Evolutionary conservation across 2,113 vertebrate species (phyloP), one percentile per base, ranked within the genome.

Genomic region (Paracanthobrama guichenoti): DNA sequence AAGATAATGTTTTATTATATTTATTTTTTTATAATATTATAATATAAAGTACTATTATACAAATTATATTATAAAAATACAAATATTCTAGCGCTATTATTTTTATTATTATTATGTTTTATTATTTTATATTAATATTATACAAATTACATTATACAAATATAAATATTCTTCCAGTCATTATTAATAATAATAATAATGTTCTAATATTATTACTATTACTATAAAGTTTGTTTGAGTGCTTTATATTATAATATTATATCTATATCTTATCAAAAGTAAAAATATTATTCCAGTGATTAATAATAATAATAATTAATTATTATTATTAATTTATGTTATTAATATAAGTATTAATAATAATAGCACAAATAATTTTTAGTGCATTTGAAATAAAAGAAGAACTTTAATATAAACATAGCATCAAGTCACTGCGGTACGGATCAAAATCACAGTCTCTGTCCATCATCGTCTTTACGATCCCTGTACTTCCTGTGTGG

Each of bases 401-500:
- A 42, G 5, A 13, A 3, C 20, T 22, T 50, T 57, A 81, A 72
- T 31, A 72, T 73, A 35, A 84, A 39, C 35, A 20, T 31, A 73
- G 35, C 59, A 35, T 46, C 71, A 50, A 60, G 62, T 55, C 76
- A 48, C 71, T 57, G 55, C n/a, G 44, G 26, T 53, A 22, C 24
- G 3, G 31, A 74, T 42, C 20, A 64, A 42, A 46, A 48, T 50
- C 74, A 16, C 74, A 83, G 66, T 22, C 31, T 31, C 79, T 82
- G 74, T 74, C 55, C 67, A 73, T 62, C 55, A 50, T 76, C 16
- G 28, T 44, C 57, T 73, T 80, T 46, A 73, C 16, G 4, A 42
- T 75, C 50, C n/a, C 50, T 64, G 35, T 12, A 44, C 50, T 84
- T 86, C 60, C 67, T 76, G 44, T 55, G 71, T 67, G 77, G 24